Evolutionary conservation across 2,888 invertebrate species (phyloP), one percentile per base, ranked within the genome.

Genomic region (Saturnia pavonia): DNA sequence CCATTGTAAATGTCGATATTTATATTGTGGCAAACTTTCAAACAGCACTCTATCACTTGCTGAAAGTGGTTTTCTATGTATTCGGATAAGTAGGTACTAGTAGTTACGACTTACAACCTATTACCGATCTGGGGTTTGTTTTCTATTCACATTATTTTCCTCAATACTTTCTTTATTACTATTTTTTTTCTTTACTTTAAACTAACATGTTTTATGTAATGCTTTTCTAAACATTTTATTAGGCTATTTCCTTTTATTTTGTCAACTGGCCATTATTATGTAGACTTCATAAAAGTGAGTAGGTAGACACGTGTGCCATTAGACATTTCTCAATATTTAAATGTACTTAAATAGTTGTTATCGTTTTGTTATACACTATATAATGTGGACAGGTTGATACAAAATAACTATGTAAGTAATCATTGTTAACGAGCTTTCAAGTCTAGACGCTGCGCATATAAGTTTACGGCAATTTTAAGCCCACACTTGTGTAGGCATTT

Each of bases 61-160:
- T 79, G 70, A 73, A 74, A 86, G 84, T 85, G 80, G 84, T 82
- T 87, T 86, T 85, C 85, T 84, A 77, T 86, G 86, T 88, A 80
- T 77, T 80, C 75, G 77, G 57, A 60, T 14, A 27, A 60, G 57
- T 60, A 60, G 14, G 57, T 60, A 14, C 25, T 60, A 27, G 57
- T 25, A 25, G 27, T 25, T 27, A 25, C 27, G 27, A 60, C 25
- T 60, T 60, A 60, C 57, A 25, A 60, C 27, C 14, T 27, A 27
- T 60, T 27, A 25, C 57, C 25, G 27, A 27, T 60, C 57, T 14
- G 12, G 25, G 25, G 7, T 27, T 25, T 60, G 57, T 60, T 14
- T 14, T 27, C 19, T 51, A 19, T 19, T 19, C 16, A 51, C 48
- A 19, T 19, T 1, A 51, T 51, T 27, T 27, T 60, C 57, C 54